These are phyloP conservation scores for Anolis apletophallus DNA, from an alignment of 2,797 vertebrate species.

Conservation along the genomic window DNA sequence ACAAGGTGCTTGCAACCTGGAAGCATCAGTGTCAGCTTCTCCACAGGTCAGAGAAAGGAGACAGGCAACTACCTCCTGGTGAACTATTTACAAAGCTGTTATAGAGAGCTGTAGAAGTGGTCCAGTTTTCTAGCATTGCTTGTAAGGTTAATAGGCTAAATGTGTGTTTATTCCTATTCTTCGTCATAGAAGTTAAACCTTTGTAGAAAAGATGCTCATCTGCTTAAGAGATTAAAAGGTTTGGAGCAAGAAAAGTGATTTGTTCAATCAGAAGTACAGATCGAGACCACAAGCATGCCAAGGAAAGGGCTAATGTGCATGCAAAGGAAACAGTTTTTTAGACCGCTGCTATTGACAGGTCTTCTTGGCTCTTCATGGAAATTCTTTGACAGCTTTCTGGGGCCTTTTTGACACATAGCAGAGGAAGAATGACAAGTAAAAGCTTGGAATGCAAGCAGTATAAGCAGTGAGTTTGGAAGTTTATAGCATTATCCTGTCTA, in stretches of 20 bases:
- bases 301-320: neutral
- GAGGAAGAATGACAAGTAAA: neutral
- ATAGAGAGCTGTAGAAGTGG: conserved; percentile 51
- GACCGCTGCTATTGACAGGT: neutral
- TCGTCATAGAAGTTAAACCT: neutral
- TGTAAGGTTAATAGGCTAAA: fast-evolving
- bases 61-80: neutral
- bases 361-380: neutral
- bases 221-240: neutral
- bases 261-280: neutral
- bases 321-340: neutral
- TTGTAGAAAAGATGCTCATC: neutral
- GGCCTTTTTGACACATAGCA: neutral
- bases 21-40: neutral
- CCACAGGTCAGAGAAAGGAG: neutral
- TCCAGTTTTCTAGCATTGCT: conserved; percentile 44
- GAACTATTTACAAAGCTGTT: conserved; percentile 11
- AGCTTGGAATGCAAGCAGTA: neutral
- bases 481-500: neutral
- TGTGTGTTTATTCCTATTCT: neutral
- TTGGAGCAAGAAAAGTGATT: neutral
- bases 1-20: no score
- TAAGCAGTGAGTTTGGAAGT: neutral
- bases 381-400: conserved; percentile 3
- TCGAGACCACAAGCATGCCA: neutral